Percentiles rank a stretch among this genome's conserved stretches.
Conservation (phyloP, 2,888 invertebrate genomes). For the Gonocerus acuteangulatus region DNA sequence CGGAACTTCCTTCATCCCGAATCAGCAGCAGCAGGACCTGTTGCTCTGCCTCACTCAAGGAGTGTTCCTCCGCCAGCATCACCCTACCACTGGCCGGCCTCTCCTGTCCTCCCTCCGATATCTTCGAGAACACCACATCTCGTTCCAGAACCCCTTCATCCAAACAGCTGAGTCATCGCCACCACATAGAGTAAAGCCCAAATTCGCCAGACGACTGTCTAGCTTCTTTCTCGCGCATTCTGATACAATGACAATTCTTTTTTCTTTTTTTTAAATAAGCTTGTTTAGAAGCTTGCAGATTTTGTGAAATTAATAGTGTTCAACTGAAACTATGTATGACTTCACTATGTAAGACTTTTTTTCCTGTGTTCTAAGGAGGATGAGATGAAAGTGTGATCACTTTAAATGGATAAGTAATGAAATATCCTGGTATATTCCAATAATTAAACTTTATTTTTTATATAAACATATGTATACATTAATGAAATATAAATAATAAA, state of each 20-base stretch:
- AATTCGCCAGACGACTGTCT: slow-evolving; percentile 10
- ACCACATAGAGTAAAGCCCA: slow-evolving; percentile 26
- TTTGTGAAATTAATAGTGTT: background rate
- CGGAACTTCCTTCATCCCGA: slow-evolving; percentile 83
- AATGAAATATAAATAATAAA: slow-evolving; percentile 12
- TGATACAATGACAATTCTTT: too few relatives aligned
- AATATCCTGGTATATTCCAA: slow-evolving; percentile 15
- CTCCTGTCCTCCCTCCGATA: slow-evolving; percentile 57
- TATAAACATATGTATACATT: slow-evolving; percentile 10
- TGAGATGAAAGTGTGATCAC: slow-evolving; percentile 17
- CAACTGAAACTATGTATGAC: background rate
- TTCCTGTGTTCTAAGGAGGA: slow-evolving; percentile 3
- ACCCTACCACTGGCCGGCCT: slow-evolving; percentile 40
- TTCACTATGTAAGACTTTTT: background rate
- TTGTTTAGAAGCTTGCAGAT: too few relatives aligned
- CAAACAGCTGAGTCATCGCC: slow-evolving; percentile 39
- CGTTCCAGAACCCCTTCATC: slow-evolving; percentile 53
- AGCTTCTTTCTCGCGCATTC: too few relatives aligned
- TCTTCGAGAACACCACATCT: slow-evolving; percentile 63
- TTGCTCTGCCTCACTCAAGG: slow-evolving; percentile 41
- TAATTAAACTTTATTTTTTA: slow-evolving; percentile 20
- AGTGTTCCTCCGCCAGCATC: slow-evolving; percentile 40
- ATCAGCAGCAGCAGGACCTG: slow-evolving; percentile 61
- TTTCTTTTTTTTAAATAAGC: too few relatives aligned
- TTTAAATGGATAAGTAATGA: slow-evolving; percentile 15